Evolutionary conservation across 1,140 invertebrate species (phyloP), one percentile per base, ranked within the genome.

Genomic region (Drosophila nannoptera): DNA sequence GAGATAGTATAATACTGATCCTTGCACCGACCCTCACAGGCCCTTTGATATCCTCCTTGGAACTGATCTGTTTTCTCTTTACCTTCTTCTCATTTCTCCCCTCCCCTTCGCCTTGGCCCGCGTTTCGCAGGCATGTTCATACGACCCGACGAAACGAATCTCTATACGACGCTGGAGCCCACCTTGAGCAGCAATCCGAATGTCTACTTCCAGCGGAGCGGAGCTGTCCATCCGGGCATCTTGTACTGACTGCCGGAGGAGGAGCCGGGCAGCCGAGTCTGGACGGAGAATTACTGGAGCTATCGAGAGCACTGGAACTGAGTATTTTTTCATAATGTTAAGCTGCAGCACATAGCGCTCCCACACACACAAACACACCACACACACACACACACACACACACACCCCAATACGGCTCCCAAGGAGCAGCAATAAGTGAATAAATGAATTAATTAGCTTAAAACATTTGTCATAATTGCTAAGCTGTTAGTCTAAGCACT

Each of bases 131-230:
- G 93, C 88, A 92, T 95, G 90, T 93, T 94, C 90, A 90, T 95
- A 87, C 92, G 93, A 84, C 92, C 94, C 63, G 94, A 95, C 77
- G 94, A 95, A 88, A 94, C 93, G 78, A 95, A 95, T 90, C 91
- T 95, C 49, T 95, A 95, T 90, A 95, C 94, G 73, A 95, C 94
- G 54, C 90, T 95, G 73, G 94, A 96, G 90, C 95, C 94, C 58
- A 96, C 94, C 54, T 90, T 95, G 83, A 95, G 94, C 88, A 94
- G 93, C 87, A 96, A 96, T 91, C 95, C 95, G 56, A 96, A 96
- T 90, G 95, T 96, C 29, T 96, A 94, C 89, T 96, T 95, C 89
- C 94, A 96, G 89, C 92, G 94, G 74, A 93, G 95, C 75, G 92
- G 92, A 74, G 92, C 92, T 46, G 91, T 95, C 76, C 94, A 95